Evolutionary conservation across 1,140 invertebrate species (phyloP), one percentile per base, ranked within the genome.

Genomic region (Euura lappo): DNA sequence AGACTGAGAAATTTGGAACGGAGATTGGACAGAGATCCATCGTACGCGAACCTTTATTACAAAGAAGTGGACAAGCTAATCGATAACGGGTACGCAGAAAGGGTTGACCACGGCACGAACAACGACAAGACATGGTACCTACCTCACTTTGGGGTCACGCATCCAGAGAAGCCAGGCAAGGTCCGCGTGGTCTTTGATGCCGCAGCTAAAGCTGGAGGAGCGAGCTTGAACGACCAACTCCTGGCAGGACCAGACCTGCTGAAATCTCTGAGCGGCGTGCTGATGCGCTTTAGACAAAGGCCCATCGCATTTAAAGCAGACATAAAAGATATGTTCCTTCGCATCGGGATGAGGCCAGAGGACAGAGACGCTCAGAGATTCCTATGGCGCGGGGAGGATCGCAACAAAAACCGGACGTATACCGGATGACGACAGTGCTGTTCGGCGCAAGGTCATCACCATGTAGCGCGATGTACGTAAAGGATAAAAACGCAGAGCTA

Each of bases 271-370:
- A 3, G 77, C 8, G 81, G 77, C 0, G 79, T 84, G 28, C 43
- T 86, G 6, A 77, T 84, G n/a, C 71, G 79, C 6, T 86, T 86
- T 67, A 51, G 84, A 6, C 70, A 79, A 70, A 68, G 74, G n/a
- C 7, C 5, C 4, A 69, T 83, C 3, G 83, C 79, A 2, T 74
- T 83, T 7, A 71, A 69, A 43, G 83, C 73, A 6, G 81, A 85
- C 47, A 81, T 85, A 0, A 46, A 74, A 64, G 84, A 85, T 6
- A 86, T 86, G 83, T 88, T 85, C 44, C 71, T 83, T 0, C 78
- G 73, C 60, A 72, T 80, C 8, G 74, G 77, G 72, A 74, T 85
- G 8, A 45, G 75, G 6, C 11, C 70, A 28, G 76, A 79, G 70
- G 81, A 83, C 71, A 72, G 69, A 65, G 64, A 79, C 6, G 71